Evolutionary conservation across 35 echinoderm and acorn worm species (phyloP), one percentile per base, ranked within the genome.

Genomic region (Patiria miniata): DNA sequence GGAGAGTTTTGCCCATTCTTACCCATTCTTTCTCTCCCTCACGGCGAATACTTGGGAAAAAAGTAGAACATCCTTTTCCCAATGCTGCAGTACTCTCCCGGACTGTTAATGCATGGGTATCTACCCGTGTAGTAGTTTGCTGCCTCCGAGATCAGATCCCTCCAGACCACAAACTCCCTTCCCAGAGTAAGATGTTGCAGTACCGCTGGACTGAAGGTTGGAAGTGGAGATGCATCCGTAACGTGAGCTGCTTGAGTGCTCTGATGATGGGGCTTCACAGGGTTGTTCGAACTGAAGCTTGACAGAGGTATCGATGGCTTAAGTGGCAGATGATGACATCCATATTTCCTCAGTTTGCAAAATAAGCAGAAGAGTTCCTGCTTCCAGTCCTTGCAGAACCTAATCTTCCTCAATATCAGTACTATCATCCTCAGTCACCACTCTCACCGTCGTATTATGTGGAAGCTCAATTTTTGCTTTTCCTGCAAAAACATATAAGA

Each of bases 341-440:
- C 53, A 56, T 12, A 12, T 56, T 56, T 56, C 53, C n/a, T n/a
- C 53, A 56, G 14, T n/a, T 56, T 56, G 14, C 14, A 56, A n/a
- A 17, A 56, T 12, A 12, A 56, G 14, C 14, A 56, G n/a, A 56
- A 56, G 14, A 17, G 53, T 56, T 56, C 53, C 53, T 17, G 14
- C n/a, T 56, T n/a, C 53, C 53, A 56, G 14, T n/a, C n/a, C 53
- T n/a, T 56, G 53, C 53, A 56, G n/a, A n/a, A 56, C 53, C 53
- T 12, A n/a, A 56, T 56, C 53, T 12, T 56, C 53, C n/a, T 56
- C 53, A n/a, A 56, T 56, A 17, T 56, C 53, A 1, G 53, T 56
- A n/a, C 53, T n/a, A 56, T 56, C 53, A 56, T 56, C 53, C n/a
- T 56, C 53, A 56, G 53, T 56, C 53, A 56, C 53, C 14, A 56